Evolutionary conservation across 2,888 invertebrate species (phyloP), one percentile per base, ranked within the genome.

Genomic region (Silvanus unidentatus): DNA sequence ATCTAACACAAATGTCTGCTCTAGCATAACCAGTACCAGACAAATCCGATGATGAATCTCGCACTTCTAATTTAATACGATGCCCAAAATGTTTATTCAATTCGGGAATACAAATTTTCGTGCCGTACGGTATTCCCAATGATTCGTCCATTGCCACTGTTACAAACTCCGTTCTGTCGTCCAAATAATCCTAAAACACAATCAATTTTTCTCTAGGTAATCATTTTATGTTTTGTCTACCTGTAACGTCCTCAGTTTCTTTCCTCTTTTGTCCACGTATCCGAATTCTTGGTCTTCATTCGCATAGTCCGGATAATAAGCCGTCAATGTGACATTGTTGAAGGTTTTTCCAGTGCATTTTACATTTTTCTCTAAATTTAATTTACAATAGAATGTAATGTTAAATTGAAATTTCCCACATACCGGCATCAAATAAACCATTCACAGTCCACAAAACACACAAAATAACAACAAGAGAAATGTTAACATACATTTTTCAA

Each of bases 1-100:
- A 69, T 44, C 76, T 65, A 1, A 77, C 77, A 49, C 76, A 76
- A 55, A 77, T 70, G 43, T 76, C 77, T 3, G 75, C 68, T 50
- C 75, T 70, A 3, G 61, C 60, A 52, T 67, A 74, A 14, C 70
- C 69, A 39, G 57, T 63, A 12, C 66, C 69, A 27, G 51, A 50
- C 39, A 74, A 55, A 58, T 75, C 70, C 1, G 57, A 57, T 5
- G 73, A 73, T 12, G 64, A 60, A 53, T 77, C 76, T 39, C 75
- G 65, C 9, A 74, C 70, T 67, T 77, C 68, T 22, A 76, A 55
- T 2, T 64, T 60, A 40, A 77, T 70, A 35, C 70, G 58, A 48
- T 71, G 72, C 1, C 74, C 70, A 50, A 71, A 76, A 60, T 75
- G 74, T 42, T 63, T 50, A 49, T 77, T 77, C 28, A 77, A 52